Percentiles rank a stretch among this genome's conserved stretches.
These are phyloP conservation scores for Cynodonichthys magdalenae DNA, from an alignment of 2,797 vertebrate genomes.

Conservation along the genomic window DNA sequence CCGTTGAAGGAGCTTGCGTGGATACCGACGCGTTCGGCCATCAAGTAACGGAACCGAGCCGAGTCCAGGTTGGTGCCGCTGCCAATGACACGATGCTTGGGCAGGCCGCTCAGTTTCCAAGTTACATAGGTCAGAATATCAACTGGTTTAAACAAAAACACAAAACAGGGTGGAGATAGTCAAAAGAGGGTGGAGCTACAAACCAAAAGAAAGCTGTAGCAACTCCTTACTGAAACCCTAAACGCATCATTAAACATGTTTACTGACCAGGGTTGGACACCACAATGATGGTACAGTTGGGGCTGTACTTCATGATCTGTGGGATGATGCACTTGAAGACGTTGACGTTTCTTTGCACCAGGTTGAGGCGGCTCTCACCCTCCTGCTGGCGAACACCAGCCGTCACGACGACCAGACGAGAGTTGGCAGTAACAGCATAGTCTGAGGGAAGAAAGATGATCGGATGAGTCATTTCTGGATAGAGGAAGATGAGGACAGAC, in stretches of 20 bases:
- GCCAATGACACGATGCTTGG: slow-evolving; percentile 94
- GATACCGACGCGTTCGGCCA: slow-evolving; percentile 91
- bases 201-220: too few species aligned
- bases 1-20: slow-evolving; percentile 92
- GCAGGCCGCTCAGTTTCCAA: slow-evolving; percentile 96
- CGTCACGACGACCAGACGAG: slow-evolving; percentile 92
- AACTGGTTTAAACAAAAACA: slow-evolving; percentile 73
- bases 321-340: slow-evolving; percentile 96
- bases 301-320: slow-evolving; percentile 92
- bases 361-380: slow-evolving; percentile 93
- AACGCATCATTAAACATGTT: too few species aligned
- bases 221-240: too few species aligned
- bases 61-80: slow-evolving; percentile 98
- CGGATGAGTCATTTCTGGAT: not conserved
- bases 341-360: slow-evolving; percentile 96
- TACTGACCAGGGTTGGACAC: slow-evolving; percentile 94
- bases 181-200: too few species aligned
- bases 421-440: slow-evolving; percentile 92
- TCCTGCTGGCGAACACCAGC: slow-evolving; percentile 97
- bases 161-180: not conserved
- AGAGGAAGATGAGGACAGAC: too few species aligned
- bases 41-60: slow-evolving; percentile 92
- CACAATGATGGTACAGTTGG: slow-evolving; percentile 91
- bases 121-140: slow-evolving; percentile 96
- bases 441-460: slow-evolving; percentile 73